Conservation (phyloP, 1,140 invertebrate genomes). For the Drosophila kanapiae region DNA sequence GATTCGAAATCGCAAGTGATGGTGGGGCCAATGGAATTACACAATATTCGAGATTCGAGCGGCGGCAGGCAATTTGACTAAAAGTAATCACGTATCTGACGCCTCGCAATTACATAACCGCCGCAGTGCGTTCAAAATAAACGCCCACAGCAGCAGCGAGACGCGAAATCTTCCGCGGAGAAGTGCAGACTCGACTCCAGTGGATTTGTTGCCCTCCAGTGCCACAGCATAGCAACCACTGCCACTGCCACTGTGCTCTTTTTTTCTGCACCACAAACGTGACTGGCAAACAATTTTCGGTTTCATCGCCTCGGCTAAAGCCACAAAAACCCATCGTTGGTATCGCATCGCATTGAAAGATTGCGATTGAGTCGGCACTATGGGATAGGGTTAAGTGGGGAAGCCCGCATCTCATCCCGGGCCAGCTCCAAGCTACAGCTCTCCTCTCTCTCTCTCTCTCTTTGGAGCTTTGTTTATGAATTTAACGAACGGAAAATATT, state of each 20-base stretch:
- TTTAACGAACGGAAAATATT: conserved; percentile 55
- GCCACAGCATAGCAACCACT: neutral
- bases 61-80: conserved; percentile 54
- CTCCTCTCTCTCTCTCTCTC: neutral
- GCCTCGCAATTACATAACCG: conserved; percentile 66
- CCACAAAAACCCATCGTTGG: conserved; percentile 49
- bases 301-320: conserved; percentile 60
- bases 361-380: conserved; percentile 55
- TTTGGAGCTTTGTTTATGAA: conserved; percentile 42
- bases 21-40: conserved; percentile 25
- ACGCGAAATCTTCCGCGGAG: conserved; percentile 49
- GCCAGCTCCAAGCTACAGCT: neutral
- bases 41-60: conserved; percentile 42
- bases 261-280: conserved; percentile 70
- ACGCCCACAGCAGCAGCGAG: conserved; percentile 52
- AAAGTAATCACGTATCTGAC: conserved; percentile 68
- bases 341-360: conserved; percentile 47
- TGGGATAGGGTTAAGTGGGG: conserved; percentile 38
- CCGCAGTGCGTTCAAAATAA: conserved; percentile 71
- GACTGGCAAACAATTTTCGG: conserved; percentile 74
- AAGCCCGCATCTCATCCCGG: conserved; percentile 61
- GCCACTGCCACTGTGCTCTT: conserved; percentile 6
- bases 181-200: conserved; percentile 58
- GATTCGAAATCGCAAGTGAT: conserved; percentile 21
- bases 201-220: neutral